These are phyloP conservation scores for Aurelia aurita DNA, from an alignment of 30 jellyfish, hydroid and myxozoan genomes.

Conservation along the genomic window DNA sequence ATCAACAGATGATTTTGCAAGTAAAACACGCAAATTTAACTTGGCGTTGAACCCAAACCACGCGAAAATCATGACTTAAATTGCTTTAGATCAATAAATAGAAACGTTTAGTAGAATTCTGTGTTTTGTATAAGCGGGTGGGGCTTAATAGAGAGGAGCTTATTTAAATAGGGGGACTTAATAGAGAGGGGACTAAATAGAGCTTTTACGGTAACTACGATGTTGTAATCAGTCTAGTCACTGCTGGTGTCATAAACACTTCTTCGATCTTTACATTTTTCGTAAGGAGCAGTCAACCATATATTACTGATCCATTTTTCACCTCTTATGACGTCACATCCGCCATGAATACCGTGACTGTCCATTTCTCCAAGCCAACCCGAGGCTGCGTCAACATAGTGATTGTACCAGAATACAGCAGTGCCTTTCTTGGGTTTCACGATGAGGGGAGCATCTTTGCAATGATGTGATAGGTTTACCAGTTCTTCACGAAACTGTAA, in stretches of 20 bases:
- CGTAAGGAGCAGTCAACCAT: conserved; percentile 93
- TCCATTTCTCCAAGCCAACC: conserved; percentile 93
- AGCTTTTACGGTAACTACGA: no score
- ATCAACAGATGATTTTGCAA: no score
- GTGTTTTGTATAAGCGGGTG: no score
- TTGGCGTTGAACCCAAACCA: no score
- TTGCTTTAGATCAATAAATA: no score
- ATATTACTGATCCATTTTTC: conserved; percentile 94
- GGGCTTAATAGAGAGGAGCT: no score
- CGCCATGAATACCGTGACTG: conserved; percentile 88
- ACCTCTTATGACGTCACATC: conserved; percentile 97
- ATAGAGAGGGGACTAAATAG: no score
- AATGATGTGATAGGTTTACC: conserved; percentile 51
- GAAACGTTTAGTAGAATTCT: no score
- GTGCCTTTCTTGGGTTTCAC: conserved; percentile 80
- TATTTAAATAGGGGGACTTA: no score
- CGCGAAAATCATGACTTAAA: no score
- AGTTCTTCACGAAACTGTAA: background rate
- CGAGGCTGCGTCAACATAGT: conserved; percentile 66
- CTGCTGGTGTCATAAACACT: conserved; percentile 54
- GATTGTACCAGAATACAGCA: conserved; percentile 94
- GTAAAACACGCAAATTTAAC: no score
- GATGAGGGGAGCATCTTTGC: conserved; percentile 82
- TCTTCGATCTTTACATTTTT: conserved; percentile 36
- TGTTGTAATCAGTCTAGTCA: no score